Base-by-base conservation (phyloP, 2,113 vertebrate species). In the Neopipo cinnamomea region DNA sequence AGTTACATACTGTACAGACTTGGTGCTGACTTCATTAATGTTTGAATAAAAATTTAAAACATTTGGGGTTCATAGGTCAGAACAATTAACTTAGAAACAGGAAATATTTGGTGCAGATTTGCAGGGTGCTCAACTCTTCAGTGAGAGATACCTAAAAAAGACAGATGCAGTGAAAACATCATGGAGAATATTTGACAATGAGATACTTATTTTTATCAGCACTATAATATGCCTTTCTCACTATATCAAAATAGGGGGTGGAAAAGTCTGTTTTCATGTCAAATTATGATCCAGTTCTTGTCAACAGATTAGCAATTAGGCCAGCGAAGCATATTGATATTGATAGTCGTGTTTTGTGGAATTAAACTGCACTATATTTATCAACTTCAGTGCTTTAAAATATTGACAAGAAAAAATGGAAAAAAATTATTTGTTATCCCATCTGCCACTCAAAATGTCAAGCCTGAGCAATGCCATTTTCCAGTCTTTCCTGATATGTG, bases 361-460 rank as follows among this genome's bases (percentile, higher is more conserved):
- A 80, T 28, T 76, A 50, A 68, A 83, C 80, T 42, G 28, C 2
- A 35, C 49, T 73, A 13, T 22, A 63, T 70, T 95, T 97, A 85
- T 80, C 88, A 95, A n/a, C 46, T 83, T 88, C 46, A 71, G 23
- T 28, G 8, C 16, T 74, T 89, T 81, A 87, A 91, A 91, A 95
- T 86, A 92, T 92, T 93, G 89, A 91, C 44, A 75, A 61, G 89
- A 86, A 88, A 91, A 74, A 30, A 88, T 71, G 39, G 24, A 25
- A 27, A 11, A 68, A 91, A 75, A 63, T 61, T 93, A 88, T 89
- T 95, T 95, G 39, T 74, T 89, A 52, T 68, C 55, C 59, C 83
- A 93, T 84, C 91, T 96, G 94, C 65, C 92, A 91, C 76, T 94
- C 93, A 93, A 75, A 95, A 92, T 91, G 75, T 80, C 79, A 92